Evolutionary conservation across 92 coral and sea anemone genomes (phyloP), one percentile per base, ranked within the genome.

Genomic region (Muricea muricata): DNA sequence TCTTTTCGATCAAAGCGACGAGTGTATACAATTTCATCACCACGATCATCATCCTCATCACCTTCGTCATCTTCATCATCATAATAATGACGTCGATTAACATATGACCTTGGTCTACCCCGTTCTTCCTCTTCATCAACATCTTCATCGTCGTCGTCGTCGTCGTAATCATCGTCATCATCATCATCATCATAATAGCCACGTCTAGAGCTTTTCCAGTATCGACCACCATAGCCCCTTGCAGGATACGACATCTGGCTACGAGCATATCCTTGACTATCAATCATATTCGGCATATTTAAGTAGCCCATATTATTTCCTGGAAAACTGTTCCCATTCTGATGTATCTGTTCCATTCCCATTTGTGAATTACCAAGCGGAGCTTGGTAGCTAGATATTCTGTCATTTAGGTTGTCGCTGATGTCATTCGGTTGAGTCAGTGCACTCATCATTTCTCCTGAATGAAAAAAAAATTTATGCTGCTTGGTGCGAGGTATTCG

Each of bases 1-100:
- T 78, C 71, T 28, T 78, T 78, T 57, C 83, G 56, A 25, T 78
- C 50, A 37, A 78, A 78, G 23, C 71, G 70, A 56, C 71, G 31
- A 39, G 48, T 31, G 55, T 78, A 78, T 46, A 13, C 52, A 9
- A 52, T 57, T 26, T 24, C 80, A 3, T 78, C 71, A 78, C 57
- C 57, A 17, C 20, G 20, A 32, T 57, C 83, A 23, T 39, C 63
- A 15, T 41, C 80, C 7, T 47, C 80, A 7, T 75, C 26, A 24
- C 52, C 65, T 18, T 78, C 48, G 17, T 54, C 69, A 33, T 54
- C 61, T 11, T 78, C 71, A 32, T 32, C 83, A 1, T 78, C 32
- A 32, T 56, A 61, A 23, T 10, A 20, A 28, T 14, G 69, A 30
- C 58, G 83, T 1, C 71, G 71, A n/a, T 78, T 42, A 65, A 78